Base-by-base conservation (phyloP, 2,888 invertebrate genomes). In the Aphelenchoides bicaudatus region DNA sequence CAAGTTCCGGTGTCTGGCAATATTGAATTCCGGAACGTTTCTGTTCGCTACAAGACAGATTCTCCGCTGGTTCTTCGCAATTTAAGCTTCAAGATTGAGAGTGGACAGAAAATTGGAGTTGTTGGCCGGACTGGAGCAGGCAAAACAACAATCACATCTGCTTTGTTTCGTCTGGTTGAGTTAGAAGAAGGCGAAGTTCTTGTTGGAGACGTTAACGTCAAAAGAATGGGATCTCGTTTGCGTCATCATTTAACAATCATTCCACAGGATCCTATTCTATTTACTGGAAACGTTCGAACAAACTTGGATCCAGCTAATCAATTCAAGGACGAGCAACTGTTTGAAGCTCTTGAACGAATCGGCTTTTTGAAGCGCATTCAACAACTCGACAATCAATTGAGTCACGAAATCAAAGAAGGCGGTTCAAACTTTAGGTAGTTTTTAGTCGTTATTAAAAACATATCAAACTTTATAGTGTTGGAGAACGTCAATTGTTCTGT, bases 251-350 rank as follows among this genome's bases (percentile, higher is more conserved):
- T 90, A 67, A 90, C 90, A 39, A 89, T 90, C 75, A 90, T 82
- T 59, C 82, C 82, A 19, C 81, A 80, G 84, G 94, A 94, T 82
- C 93, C 94, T 0, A 90, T 93, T 39, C 84, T 94, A 60, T 94
- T 94, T 83, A 90, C 91, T 21, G 93, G 93, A 50, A 87, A 87
- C 4, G 83, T 94, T 69, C 85, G 93, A 53, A 85, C 89, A 82
- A 94, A 94, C 83, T 84, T 94, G 62, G 94, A 94, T 83, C 94
- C 94, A 2, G 90, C 92, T 81, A 84, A 86, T 69, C 80, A 80
- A 1, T 85, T 88, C 80, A 81, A 84, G 1, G 93, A 94, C 74
- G 87, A 86, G 0, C 87, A 88, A 53, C 81, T 94, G 39, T 93
- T 92, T 92, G 90, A 28, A 81, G 94, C 48, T 88, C 90, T 73